Evolutionary conservation across 2,888 invertebrate genomes (phyloP).

Genomic region (Callimorpha dominula): DNA sequence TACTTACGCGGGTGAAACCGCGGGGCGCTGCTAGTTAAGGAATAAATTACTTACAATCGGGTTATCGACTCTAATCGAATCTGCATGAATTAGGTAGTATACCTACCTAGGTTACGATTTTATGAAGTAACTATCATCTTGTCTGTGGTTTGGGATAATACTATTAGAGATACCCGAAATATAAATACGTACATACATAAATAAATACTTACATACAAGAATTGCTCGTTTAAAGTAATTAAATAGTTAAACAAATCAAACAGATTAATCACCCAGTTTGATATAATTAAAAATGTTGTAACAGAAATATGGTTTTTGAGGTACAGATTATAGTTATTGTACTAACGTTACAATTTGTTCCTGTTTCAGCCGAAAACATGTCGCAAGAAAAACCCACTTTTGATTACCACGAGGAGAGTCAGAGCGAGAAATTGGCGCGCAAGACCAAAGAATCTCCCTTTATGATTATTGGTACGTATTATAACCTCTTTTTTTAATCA

Average conservation of each 20-base stretch:
- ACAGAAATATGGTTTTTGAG: background rate
- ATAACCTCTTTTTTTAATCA: background rate
- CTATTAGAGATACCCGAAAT: too few relatives aligned
- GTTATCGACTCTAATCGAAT: too few relatives aligned
- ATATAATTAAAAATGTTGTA: background rate
- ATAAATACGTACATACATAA: too few relatives aligned
- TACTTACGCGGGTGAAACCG: too few relatives aligned
- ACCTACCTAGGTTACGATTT: too few relatives aligned
- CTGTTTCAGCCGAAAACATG: constrained; percentile 62
- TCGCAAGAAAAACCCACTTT: constrained; percentile 72
- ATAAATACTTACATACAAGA: too few relatives aligned
- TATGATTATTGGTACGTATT: constrained; percentile 89
- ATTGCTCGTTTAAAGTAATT: too few relatives aligned
- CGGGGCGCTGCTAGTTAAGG: too few relatives aligned
- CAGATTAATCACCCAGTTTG: background rate
- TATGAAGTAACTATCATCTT: too few relatives aligned
- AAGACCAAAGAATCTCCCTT: constrained; percentile 91
- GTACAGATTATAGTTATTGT: background rate
- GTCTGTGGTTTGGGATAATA: too few relatives aligned
- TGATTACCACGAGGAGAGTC: constrained; percentile 86
- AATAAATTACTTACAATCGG: too few relatives aligned
- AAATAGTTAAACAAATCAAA: background rate
- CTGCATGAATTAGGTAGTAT: too few relatives aligned
- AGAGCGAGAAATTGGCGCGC: constrained; percentile 83
- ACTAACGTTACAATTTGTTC: constrained; percentile 16